Conservation (phyloP, 2,113 vertebrate genomes). For the Eira barbara region DNA sequence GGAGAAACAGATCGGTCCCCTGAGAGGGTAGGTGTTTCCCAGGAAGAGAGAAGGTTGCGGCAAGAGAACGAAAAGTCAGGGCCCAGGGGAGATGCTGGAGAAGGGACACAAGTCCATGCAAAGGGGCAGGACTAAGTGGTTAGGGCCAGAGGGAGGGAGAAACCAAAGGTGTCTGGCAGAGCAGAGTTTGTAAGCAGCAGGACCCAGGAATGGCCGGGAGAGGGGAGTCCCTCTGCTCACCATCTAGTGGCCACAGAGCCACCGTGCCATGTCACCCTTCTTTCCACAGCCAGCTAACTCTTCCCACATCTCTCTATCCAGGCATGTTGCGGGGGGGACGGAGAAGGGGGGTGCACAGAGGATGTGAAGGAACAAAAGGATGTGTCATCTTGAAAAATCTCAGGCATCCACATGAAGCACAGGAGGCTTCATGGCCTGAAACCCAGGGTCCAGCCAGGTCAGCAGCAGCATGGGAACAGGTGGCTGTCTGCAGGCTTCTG, state of each 20-base stretch:
- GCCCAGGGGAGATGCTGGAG: background rate
- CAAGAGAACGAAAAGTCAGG: background rate
- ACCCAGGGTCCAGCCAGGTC: background rate
- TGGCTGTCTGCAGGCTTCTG: fast-evolving
- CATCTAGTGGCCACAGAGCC: background rate
- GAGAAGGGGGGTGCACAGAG: fast-evolving
- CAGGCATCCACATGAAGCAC: background rate
- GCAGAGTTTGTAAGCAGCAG: fast-evolving
- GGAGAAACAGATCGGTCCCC: background rate
- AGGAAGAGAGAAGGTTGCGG: background rate
- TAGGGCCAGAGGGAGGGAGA: no score
- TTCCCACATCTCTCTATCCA: no score
- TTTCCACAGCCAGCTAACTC: fast-evolving
- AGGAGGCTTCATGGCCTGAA: background rate
- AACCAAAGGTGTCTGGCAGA: no score
- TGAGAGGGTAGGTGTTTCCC: background rate
- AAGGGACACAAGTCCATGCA: background rate
- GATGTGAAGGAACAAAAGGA: background rate
- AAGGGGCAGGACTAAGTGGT: no score
- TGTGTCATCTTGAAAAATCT: no score
- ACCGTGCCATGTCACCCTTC: background rate
- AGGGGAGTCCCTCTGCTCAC: background rate
- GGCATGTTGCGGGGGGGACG: no score
- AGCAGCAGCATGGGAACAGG: no score
- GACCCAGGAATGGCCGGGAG: fast-evolving